These are phyloP conservation scores for Eustalomyia histrio DNA, from an alignment of 2,888 invertebrate genomes.

Conservation along the genomic window DNA sequence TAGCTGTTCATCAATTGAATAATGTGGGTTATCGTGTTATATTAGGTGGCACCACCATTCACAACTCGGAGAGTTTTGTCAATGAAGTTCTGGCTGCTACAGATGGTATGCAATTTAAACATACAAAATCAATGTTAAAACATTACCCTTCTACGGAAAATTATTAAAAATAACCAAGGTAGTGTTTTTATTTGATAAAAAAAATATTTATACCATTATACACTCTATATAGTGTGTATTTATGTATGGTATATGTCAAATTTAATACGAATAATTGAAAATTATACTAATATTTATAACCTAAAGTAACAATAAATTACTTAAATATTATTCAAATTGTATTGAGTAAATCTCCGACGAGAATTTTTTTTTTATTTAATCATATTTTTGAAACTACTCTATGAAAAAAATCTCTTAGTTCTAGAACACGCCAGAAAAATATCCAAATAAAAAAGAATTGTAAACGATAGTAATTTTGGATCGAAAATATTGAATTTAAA, in stretches of 20 bases:
- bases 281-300: background rate
- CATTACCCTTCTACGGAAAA: conserved; percentile 82
- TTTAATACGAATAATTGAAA: background rate
- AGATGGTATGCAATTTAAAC: conserved; percentile 83
- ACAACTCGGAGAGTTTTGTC: conserved; percentile 90
- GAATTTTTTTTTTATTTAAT: no score
- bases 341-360: no score
- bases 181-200: background rate
- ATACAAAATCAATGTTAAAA: conserved; percentile 87
- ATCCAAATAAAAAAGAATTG: no score
- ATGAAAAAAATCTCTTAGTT: no score
- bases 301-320: background rate
- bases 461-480: no score
- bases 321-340: background rate
- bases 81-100: conserved; percentile 87
- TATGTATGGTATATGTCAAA: conserved; percentile 10
- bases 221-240: conserved; percentile 6
- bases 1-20: conserved; percentile 91
- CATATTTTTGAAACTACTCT: no score
- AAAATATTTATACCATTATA: conserved; percentile 10
- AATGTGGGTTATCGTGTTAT: conserved; percentile 86
- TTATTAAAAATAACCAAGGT: conserved; percentile 67
- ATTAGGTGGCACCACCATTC: conserved; percentile 94
- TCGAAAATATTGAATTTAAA: no score
- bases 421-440: no score